Base-by-base conservation (phyloP, 2,888 invertebrate genomes). In the Erpobdella octoculata region DNA sequence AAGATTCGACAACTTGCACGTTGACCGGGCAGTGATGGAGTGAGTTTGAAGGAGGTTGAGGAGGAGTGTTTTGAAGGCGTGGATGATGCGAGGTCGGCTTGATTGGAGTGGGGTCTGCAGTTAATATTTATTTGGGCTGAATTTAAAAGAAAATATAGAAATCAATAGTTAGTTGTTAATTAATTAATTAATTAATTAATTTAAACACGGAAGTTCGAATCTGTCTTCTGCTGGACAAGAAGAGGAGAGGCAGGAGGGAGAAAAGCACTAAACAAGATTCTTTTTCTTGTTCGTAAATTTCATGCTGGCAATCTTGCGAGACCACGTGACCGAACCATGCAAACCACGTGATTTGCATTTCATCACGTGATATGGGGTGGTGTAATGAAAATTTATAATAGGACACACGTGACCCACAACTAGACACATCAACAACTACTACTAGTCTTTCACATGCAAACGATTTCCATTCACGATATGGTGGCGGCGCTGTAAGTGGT, bases 371-470 rank as follows among this genome's bases (percentile, higher is more conserved):
- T 28, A 25, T 53, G 53, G 28, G 53, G 53, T 28, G n/a, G 21
- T 53, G 53, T 53, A 53, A 53, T 53, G 53, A 53, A 53, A 53
- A 53, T 53, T 53, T 53, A 53, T 53, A 48, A 53, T 53, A n/a
- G n/a, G n/a, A n/a, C n/a, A n/a, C n/a, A n/a, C n/a, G n/a, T n/a
- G n/a, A n/a, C n/a, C n/a, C n/a, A n/a, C n/a, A n/a, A n/a, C n/a
- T n/a, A n/a, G n/a, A n/a, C n/a, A n/a, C n/a, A n/a, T n/a, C n/a
- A n/a, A n/a, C n/a, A n/a, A n/a, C n/a, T n/a, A n/a, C n/a, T n/a
- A n/a, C n/a, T n/a, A n/a, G n/a, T n/a, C n/a, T n/a, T n/a, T n/a
- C n/a, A n/a, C n/a, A n/a, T n/a, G n/a, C n/a, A n/a, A n/a, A n/a
- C n/a, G n/a, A n/a, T n/a, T n/a, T n/a, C n/a, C n/a, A n/a, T n/a